phyloP scores from a whole-genome alignment of 1,140 invertebrate species.

The Augochlora pura region DNA sequence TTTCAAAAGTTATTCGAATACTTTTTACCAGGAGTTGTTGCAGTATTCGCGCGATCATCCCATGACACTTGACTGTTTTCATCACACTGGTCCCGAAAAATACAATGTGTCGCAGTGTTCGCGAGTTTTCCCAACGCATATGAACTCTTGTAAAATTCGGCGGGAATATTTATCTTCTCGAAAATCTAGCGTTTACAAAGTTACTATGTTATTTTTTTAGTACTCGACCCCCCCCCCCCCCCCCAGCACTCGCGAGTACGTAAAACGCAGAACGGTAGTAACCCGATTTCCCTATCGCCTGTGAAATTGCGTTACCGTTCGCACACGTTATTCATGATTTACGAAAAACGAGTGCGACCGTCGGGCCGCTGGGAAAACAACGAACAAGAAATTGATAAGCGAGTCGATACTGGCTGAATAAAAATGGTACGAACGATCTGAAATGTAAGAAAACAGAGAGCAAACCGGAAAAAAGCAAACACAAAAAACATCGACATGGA shows the following conservation, averaged over 20 bases:
- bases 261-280: constrained; percentile 35
- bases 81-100: background rate
- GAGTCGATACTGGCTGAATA: background rate
- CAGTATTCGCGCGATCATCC: too few relatives aligned
- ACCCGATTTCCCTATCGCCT: constrained; percentile 50
- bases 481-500: background rate
- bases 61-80: background rate
- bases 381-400: constrained; percentile 16
- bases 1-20: too few relatives aligned
- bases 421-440: constrained; percentile 8
- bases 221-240: constrained; percentile 2
- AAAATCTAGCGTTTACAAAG: constrained; percentile 23
- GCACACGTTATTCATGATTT: constrained; percentile 50
- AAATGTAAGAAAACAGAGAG: background rate
- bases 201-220: background rate
- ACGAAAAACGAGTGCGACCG: constrained; percentile 25
- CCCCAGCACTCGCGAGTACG: constrained; percentile 7
- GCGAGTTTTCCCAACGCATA: background rate
- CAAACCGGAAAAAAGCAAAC: too few relatives aligned
- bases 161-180: background rate
- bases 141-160: background rate
- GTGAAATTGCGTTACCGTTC: constrained; percentile 46
- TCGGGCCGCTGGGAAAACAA: constrained; percentile 3
- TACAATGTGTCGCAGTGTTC: background rate
- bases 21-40: too few relatives aligned